Evolutionary conservation across 2,888 invertebrate genomes (phyloP).

Genomic region (Calliscelio sp.): DNA sequence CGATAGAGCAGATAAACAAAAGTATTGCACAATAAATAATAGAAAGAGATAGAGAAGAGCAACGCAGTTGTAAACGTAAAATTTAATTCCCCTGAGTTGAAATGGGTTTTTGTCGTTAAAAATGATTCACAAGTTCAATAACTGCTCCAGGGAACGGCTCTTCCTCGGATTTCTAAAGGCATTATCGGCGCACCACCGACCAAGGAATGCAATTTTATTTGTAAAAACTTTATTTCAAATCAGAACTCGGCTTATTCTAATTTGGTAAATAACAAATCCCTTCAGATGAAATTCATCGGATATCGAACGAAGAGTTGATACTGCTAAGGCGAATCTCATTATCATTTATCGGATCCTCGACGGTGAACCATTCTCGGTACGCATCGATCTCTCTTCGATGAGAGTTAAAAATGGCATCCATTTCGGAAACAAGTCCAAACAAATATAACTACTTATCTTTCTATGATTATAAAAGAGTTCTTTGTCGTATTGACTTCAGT

Average conservation of each 20-base stretch:
- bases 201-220: conserved; percentile 36
- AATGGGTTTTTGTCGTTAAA: conserved; percentile 36
- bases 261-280: conserved; percentile 45
- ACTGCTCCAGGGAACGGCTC: conserved; percentile 1
- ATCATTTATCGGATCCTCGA: conserved; percentile 53
- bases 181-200: conserved; percentile 1
- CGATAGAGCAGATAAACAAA: too few species aligned
- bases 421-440: conserved; percentile 23
- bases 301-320: conserved; percentile 47
- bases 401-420: conserved; percentile 28
- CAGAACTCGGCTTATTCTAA: conserved; percentile 58
- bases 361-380: conserved; percentile 25
- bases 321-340: conserved; percentile 55
- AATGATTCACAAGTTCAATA: conserved; percentile 43
- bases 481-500: too few species aligned
- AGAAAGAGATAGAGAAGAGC: conserved; percentile 72
- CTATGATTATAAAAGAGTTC: neutral
- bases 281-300: conserved; percentile 37
- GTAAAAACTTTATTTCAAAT: conserved; percentile 45
- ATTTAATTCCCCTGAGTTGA: conserved; percentile 23
- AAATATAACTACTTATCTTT: conserved; percentile 32
- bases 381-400: conserved; percentile 28
- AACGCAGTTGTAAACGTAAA: conserved; percentile 73
- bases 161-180: conserved; percentile 27
- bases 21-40: too few species aligned